Evolutionary conservation across 2,797 vertebrate genomes (phyloP).

Genomic region (Aplochiton taeniatus): DNA sequence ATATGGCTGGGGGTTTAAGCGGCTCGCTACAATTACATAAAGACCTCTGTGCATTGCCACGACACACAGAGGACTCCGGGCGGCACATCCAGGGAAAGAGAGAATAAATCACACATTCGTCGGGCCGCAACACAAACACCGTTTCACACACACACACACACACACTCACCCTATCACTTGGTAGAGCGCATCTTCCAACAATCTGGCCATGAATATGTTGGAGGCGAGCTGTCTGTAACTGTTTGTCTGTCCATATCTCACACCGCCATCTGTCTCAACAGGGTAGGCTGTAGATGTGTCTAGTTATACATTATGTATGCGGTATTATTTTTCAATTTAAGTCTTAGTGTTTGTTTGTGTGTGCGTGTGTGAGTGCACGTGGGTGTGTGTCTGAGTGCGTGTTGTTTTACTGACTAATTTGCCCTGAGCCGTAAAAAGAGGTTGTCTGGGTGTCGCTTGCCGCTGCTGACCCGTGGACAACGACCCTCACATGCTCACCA

Average conservation of each 20-base stretch:
- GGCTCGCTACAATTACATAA: constrained; percentile 75
- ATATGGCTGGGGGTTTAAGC: constrained; percentile 70
- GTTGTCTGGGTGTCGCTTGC: constrained; percentile 33
- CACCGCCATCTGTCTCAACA: too few relatives aligned
- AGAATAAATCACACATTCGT: constrained; percentile 60
- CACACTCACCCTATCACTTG: too few relatives aligned
- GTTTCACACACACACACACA: background rate
- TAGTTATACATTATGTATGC: too few relatives aligned
- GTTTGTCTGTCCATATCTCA: too few relatives aligned
- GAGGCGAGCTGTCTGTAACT: too few relatives aligned
- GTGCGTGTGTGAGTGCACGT: background rate
- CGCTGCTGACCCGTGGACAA: constrained; percentile 38
- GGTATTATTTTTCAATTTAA: background rate
- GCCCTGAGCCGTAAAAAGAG: constrained; percentile 9
- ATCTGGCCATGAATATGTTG: too few relatives aligned
- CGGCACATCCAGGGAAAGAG: constrained; percentile 34
- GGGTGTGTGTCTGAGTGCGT: background rate
- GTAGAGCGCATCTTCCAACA: too few relatives aligned
- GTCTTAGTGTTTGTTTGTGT: constrained; percentile 4
- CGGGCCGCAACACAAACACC: constrained; percentile 18
- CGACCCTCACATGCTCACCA: constrained; percentile 30
- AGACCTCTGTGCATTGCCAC: constrained; percentile 68
- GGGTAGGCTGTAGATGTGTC: too few relatives aligned
- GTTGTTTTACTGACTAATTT: background rate
- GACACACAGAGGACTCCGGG: constrained; percentile 54